These are phyloP conservation scores for Neoaliturus tenellus DNA, from an alignment of 2,888 invertebrate species.

Conservation along the genomic window DNA sequence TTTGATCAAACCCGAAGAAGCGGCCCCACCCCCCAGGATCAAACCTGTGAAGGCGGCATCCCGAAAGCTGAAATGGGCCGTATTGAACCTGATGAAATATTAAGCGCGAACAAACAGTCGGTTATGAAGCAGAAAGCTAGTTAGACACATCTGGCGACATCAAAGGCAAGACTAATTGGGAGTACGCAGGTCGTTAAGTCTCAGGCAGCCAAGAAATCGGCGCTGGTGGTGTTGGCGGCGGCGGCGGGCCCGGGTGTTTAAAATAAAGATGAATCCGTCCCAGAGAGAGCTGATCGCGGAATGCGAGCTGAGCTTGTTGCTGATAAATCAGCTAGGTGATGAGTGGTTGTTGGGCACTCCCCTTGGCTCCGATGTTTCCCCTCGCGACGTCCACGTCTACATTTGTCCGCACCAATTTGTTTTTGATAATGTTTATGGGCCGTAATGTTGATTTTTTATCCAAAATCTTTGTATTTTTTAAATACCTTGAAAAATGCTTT, in stretches of 20 bases:
- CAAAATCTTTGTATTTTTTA: no score
- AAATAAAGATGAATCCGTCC: conserved; percentile 37
- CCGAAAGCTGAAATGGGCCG: conserved; percentile 7
- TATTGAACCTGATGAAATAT: conserved; percentile 29
- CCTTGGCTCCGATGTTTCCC: not conserved
- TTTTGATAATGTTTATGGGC: not conserved
- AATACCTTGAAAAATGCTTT: no score
- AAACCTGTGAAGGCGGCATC: not conserved
- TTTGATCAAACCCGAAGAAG: conserved; percentile 17
- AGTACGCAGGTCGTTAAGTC: conserved; percentile 42
- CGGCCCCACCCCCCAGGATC: not conserved
- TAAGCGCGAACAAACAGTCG: conserved; percentile 41
- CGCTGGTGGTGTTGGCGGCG: conserved; percentile 2
- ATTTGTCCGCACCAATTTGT: not conserved
- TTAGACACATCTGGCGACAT: conserved; percentile 45
- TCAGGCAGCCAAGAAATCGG: conserved; percentile 53
- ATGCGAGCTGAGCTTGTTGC: conserved; percentile 12
- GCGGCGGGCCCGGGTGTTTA: not conserved
- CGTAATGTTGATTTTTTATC: no score
- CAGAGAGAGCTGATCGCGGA: not conserved
- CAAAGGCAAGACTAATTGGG: conserved; percentile 37
- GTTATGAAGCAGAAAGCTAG: conserved; percentile 39
- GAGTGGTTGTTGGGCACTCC: conserved; percentile 29
- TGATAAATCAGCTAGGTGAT: conserved; percentile 41
- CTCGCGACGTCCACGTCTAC: not conserved